phyloP scores from a whole-genome alignment of 2,797 vertebrate species.

The Micrastur ruficollis region DNA sequence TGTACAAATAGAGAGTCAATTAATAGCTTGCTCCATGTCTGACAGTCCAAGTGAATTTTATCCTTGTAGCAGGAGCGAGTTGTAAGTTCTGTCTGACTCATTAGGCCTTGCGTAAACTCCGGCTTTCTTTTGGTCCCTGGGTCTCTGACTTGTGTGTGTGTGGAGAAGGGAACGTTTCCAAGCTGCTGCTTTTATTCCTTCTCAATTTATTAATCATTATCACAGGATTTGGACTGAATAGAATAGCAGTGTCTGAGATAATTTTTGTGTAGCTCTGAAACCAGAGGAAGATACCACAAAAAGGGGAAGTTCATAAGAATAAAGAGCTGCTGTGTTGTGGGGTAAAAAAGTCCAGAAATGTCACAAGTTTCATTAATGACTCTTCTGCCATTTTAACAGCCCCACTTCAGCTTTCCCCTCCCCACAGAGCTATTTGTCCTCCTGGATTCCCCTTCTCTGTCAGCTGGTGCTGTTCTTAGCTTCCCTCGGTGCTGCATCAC shows the following conservation, averaged over 20 bases:
- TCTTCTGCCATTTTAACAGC: not conserved
- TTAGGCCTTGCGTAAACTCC: not conserved
- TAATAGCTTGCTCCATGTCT: not conserved
- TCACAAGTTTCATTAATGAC: not conserved
- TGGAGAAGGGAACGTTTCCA: not conserved
- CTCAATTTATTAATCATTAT: not conserved
- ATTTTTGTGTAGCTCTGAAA: not conserved
- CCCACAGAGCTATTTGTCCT: not conserved
- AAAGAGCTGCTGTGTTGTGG: not conserved
- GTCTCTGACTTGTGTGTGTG: not conserved
- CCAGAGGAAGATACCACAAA: not conserved
- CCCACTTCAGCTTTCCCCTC: not conserved
- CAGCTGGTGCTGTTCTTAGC: not conserved
- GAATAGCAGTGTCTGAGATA: not conserved
- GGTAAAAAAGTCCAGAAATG: not conserved
- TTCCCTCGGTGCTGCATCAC: not conserved
- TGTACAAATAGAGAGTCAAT: not conserved
- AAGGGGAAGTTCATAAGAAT: not conserved
- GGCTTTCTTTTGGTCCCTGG: not conserved
- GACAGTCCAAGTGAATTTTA: not conserved
- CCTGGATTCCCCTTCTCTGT: not conserved
- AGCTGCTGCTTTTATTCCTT: not conserved
- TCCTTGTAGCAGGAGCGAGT: not conserved
- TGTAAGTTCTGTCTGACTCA: not conserved
- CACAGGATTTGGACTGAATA: not conserved